phyloP scores from a whole-genome alignment of 2,113 vertebrate species.

The Oncorhynchus mykiss region DNA sequence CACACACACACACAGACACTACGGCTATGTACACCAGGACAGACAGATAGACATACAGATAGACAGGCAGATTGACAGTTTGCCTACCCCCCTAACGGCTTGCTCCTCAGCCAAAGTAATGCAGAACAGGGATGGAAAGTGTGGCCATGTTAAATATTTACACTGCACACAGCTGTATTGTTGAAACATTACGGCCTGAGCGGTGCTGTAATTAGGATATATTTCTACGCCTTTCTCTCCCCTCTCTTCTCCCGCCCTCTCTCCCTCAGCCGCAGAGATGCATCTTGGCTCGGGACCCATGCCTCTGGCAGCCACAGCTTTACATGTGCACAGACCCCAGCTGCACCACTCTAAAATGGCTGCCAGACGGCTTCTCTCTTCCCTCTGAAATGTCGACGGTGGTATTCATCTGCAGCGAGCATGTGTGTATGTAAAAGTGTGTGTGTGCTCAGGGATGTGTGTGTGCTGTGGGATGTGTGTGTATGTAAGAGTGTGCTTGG shows the following conservation, averaged over 20 bases:
- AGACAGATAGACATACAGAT: no score
- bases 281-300: constrained; percentile 87
- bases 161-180: constrained; percentile 93
- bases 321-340: constrained; percentile 83
- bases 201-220: constrained; percentile 92
- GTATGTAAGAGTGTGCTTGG: constrained; percentile 46
- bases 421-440: constrained; percentile 61
- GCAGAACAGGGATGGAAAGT: constrained; percentile 81
- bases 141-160: constrained; percentile 98
- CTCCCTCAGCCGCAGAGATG: constrained; percentile 83
- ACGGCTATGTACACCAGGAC: no score
- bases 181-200: constrained; percentile 81
- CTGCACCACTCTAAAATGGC: constrained; percentile 93
- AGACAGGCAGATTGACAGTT: no score
- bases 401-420: constrained; percentile 69
- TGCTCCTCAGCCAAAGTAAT: constrained; percentile 20
- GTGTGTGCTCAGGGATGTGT: constrained; percentile 62
- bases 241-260: constrained; percentile 28
- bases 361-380: constrained; percentile 88
- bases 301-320: constrained; percentile 88
- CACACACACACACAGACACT: no score
- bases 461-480: constrained; percentile 60
- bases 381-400: constrained; percentile 92
- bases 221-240: constrained; percentile 73
- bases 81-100: background rate